phyloP scores from a whole-genome alignment of 2,797 vertebrate species.

The Astyanax mexicanus region DNA sequence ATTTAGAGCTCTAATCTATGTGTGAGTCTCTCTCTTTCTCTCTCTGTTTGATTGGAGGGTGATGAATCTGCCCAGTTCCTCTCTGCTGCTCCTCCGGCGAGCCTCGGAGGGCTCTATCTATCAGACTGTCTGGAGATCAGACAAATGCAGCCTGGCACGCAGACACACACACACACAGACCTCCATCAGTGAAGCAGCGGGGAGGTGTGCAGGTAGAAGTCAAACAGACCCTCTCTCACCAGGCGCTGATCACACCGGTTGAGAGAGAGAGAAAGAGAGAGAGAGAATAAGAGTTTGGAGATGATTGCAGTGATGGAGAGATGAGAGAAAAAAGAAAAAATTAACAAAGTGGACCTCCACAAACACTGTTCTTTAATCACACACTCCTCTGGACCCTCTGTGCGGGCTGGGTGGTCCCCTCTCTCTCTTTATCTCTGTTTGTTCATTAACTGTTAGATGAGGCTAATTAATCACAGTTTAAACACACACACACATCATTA shows the following conservation, averaged over 20 bases:
- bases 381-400: background rate
- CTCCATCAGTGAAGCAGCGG: slow-evolving; percentile 14
- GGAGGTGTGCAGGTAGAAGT: slow-evolving; percentile 26
- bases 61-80: slow-evolving; percentile 9
- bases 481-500: background rate
- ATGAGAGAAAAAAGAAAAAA: background rate
- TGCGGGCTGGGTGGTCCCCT: background rate
- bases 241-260: slow-evolving; percentile 21
- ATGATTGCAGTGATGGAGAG: background rate
- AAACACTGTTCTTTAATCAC: background rate
- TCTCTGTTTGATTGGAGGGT: slow-evolving; percentile 24
- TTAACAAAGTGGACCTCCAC: background rate
- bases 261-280: background rate
- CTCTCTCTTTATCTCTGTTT: background rate
- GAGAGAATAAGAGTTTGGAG: background rate
- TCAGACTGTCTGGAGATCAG: slow-evolving; percentile 45
- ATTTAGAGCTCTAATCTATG: too few species aligned
- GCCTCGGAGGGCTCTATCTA: slow-evolving; percentile 40
- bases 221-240: slow-evolving; percentile 38
- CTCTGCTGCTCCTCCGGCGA: slow-evolving; percentile 3
- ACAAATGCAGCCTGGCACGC: background rate
- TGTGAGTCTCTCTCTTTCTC: background rate
- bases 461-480: slow-evolving; percentile 17
- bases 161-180: slow-evolving; percentile 4
- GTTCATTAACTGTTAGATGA: background rate